Conservation (phyloP, 2,113 vertebrate genomes). For the Chamaea fasciata region DNA sequence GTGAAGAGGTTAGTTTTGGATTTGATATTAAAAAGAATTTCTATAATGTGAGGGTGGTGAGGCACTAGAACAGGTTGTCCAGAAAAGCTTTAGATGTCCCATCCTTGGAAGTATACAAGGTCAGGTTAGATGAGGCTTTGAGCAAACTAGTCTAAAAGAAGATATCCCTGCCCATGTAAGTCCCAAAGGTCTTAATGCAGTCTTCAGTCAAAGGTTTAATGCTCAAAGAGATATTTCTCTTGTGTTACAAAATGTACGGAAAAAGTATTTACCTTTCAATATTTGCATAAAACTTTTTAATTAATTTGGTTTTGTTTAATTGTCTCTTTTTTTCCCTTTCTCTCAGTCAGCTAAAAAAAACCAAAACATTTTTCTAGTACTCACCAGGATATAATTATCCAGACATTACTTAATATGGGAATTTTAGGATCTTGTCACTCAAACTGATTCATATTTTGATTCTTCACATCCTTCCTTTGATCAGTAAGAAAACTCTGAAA, state of each 20-base stretch:
- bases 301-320: background rate
- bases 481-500: background rate
- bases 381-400: background rate
- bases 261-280: background rate
- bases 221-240: background rate
- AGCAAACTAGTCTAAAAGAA: background rate
- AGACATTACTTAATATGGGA: background rate
- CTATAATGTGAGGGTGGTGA: background rate
- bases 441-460: background rate
- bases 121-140: background rate
- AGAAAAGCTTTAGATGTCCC: background rate
- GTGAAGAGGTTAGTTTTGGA: background rate
- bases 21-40: background rate
- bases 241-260: background rate
- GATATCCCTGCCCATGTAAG: fast-evolving
- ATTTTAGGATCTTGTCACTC: background rate
- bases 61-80: background rate
- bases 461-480: background rate
- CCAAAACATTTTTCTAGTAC: background rate
- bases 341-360: background rate
- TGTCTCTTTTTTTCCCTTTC: background rate
- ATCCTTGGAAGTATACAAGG: background rate
- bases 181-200: background rate
- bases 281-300: background rate
- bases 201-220: background rate